phyloP scores from a whole-genome alignment of 2,888 invertebrate species.

The Scaptomyza polygonia region DNA sequence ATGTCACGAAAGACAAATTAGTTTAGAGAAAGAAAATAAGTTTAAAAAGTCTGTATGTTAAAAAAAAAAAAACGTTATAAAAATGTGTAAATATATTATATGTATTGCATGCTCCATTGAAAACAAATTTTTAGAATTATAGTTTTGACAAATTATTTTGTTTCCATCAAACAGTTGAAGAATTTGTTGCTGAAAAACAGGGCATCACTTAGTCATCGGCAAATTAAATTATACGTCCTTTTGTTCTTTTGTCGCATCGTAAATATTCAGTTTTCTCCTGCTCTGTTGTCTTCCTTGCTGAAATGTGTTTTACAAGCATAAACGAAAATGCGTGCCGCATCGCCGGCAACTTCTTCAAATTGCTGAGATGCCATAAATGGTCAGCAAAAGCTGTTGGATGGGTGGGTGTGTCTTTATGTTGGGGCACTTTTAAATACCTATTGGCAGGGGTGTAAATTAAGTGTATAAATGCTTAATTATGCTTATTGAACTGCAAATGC shows the following conservation, averaged over 20 bases:
- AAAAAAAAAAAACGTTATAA: no score
- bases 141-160: no score
- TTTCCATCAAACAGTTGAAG: no score
- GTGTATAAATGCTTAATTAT: constrained; percentile 62
- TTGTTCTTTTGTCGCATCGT: constrained; percentile 8
- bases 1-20: no score
- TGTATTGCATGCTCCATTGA: no score
- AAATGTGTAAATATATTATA: no score
- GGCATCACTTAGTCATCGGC: neutral
- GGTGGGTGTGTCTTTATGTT: constrained; percentile 22
- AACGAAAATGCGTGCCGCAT: constrained; percentile 50
- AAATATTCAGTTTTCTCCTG: constrained; percentile 23
- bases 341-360: constrained; percentile 71
- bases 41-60: no score
- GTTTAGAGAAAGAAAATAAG: no score
- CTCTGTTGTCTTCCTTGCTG: constrained; percentile 41
- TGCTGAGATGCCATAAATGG: constrained; percentile 70
- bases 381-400: neutral
- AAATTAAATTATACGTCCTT: neutral
- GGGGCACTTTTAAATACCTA: constrained; percentile 31
- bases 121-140: no score
- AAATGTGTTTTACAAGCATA: constrained; percentile 66
- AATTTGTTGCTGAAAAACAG: no score
- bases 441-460: constrained; percentile 36
- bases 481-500: constrained; percentile 42